Base-by-base conservation (phyloP, 1,140 invertebrate species). In the Meloidogyne exigua region DNA sequence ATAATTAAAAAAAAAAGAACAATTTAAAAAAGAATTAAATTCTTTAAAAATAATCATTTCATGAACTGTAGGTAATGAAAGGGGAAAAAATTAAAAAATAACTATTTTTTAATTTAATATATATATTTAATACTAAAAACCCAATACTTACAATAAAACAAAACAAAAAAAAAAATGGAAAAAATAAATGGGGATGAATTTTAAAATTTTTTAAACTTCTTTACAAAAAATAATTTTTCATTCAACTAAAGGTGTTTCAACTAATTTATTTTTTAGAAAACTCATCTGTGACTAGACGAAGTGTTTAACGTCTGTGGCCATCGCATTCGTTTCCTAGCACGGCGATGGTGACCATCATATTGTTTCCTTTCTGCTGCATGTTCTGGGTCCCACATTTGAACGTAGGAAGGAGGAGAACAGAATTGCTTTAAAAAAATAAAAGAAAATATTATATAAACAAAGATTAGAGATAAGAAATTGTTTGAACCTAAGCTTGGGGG, bases 371-470 rank as follows among this genome's bases (percentile, higher is more conserved):
- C 39, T 73, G 32, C 57, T 28, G 57, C 26, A 36, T 62, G 39
- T 65, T 42, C 28, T 39, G 21, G 28, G 21, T 73, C 72, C 72
- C 57, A 64, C 72, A 73, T 73, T 64, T 64, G 57, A 36, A 73
- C 57, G 44, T 73, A 73, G 32, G 72, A 39, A 26, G 32, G 72
- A 26, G 72, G 72, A 66, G 44, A 64, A 39, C 72, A 73, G 49
- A 64, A 73, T 65, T 73, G 64, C 72, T 73, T 21, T 23, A 32
- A 32, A 62, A 15, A 12, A 23, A 28, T n/a, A 7, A 0, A 49
- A 49, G 18, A 13, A 13, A 63, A 5, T 9, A 36, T 25, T 21
- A 67, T 4, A 15, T 2, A 44, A 44, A 49, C n/a, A n/a, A n/a
- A n/a, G n/a, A n/a, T n/a, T n/a, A n/a, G n/a, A n/a, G n/a, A n/a